Percentiles rank a stretch among this genome's conserved stretches.
phyloP scores from a whole-genome alignment of 2,113 vertebrate genomes.

The Anhinga rufa region DNA sequence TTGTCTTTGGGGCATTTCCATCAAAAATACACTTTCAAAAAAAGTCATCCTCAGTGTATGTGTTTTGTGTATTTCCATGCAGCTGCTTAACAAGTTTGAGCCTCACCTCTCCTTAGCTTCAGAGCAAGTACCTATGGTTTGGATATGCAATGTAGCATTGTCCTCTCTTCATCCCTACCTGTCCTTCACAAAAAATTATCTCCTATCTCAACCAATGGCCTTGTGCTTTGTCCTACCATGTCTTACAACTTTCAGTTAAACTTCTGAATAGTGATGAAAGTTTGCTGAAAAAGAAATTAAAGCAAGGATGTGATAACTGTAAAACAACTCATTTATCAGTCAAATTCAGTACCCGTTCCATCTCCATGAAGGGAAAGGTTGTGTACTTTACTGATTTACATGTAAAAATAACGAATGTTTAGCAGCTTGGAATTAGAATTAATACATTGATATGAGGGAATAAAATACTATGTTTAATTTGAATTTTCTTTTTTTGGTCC shows the following conservation, averaged over 20 bases:
- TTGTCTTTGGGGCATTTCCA: neutral
- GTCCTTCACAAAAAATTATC: neutral
- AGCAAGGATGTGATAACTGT: neutral
- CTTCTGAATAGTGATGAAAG: neutral
- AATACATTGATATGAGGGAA: neutral
- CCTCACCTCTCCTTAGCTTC: neutral
- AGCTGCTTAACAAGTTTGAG: neutral
- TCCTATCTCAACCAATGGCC: neutral
- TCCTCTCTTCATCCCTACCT: neutral
- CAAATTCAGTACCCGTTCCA: neutral
- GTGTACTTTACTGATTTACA: neutral
- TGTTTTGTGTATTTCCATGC: neutral
- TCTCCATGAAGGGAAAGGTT: neutral
- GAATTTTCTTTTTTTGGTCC: neutral
- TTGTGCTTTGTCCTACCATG: neutral
- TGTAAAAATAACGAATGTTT: neutral
- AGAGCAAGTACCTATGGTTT: accelerated
- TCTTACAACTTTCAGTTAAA: neutral
- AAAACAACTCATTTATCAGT: neutral
- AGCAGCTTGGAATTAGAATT: neutral
- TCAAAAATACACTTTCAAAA: neutral
- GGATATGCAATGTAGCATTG: accelerated
- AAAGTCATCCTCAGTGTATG: neutral
- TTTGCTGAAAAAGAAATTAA: neutral
- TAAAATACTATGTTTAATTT: neutral